phyloP scores from a whole-genome alignment of 1,140 invertebrate species.

The Pseudomyrmex flavicornis region DNA sequence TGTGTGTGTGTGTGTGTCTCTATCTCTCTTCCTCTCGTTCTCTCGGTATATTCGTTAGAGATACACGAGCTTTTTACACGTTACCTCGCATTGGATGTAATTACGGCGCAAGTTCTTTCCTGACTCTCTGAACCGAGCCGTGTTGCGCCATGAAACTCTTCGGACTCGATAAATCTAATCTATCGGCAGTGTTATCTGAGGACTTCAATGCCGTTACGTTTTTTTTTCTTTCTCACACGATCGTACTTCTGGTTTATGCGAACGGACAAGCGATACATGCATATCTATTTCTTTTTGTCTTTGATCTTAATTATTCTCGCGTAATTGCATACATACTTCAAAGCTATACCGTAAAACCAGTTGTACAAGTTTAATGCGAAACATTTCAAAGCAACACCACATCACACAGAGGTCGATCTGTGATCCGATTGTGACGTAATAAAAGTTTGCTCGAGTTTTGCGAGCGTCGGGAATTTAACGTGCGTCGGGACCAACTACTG shows the following conservation, averaged over 20 bases:
- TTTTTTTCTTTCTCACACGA: conserved; percentile 8
- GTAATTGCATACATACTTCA: conserved; percentile 28
- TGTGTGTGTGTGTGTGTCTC: neutral
- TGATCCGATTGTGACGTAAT: neutral
- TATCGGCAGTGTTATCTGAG: conserved; percentile 17
- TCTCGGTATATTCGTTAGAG: conserved; percentile 34
- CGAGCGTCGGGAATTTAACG: neutral
- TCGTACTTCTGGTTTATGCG: neutral
- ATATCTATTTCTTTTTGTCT: conserved; percentile 2
- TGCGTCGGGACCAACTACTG: neutral
- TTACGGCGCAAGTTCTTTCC: conserved; percentile 68
- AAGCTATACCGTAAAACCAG: too few relatives aligned
- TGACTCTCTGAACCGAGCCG: conserved; percentile 19
- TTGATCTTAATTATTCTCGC: conserved; percentile 39
- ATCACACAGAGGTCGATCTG: neutral
- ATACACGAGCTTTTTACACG: conserved; percentile 61
- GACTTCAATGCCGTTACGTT: conserved; percentile 6
- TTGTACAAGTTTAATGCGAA: too few relatives aligned
- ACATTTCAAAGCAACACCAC: too few relatives aligned
- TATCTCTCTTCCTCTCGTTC: conserved; percentile 43
- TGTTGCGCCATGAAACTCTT: neutral
- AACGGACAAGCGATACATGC: neutral
- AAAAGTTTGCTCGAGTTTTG: neutral
- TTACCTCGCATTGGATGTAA: conserved; percentile 67
- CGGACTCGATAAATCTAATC: neutral